phyloP scores from a whole-genome alignment of 2,888 invertebrate genomes.

The Sthenelais limicola region DNA sequence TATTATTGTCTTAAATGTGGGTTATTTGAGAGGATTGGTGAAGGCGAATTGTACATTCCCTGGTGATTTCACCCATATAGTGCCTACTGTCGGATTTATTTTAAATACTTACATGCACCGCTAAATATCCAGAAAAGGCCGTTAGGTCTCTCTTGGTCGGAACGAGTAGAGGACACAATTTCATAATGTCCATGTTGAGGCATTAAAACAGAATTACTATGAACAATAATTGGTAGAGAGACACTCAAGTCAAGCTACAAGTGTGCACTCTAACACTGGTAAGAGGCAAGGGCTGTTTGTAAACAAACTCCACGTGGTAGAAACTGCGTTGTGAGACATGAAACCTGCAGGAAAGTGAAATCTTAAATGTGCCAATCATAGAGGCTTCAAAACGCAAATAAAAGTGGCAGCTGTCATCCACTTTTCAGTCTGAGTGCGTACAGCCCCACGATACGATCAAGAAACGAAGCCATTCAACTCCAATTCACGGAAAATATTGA shows the following conservation, averaged over 20 bases:
- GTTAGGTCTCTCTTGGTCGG: slow-evolving; percentile 5
- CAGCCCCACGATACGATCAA: too few species aligned
- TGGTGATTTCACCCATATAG: too few species aligned
- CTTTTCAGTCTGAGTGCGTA: not conserved
- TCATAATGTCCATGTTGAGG: slow-evolving; percentile 11
- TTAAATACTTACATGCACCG: slow-evolving; percentile 12
- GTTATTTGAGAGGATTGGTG: too few species aligned
- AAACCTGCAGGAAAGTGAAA: not conserved
- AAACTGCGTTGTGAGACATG: slow-evolving; percentile 3
- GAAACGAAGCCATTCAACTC: too few species aligned
- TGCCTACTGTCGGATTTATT: too few species aligned
- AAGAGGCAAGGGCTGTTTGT: not conserved
- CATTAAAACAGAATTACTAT: not conserved
- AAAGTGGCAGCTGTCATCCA: not conserved
- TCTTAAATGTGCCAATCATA: not conserved
- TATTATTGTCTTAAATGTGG: too few species aligned
- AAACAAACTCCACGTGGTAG: not conserved
- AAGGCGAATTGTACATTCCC: too few species aligned
- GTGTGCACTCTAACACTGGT: too few species aligned
- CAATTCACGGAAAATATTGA: too few species aligned
- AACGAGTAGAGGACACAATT: slow-evolving; percentile 13
- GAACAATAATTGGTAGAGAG: not conserved
- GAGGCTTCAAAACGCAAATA: not conserved
- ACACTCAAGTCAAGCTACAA: too few species aligned
- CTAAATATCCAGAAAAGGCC: slow-evolving; percentile 14